Base-by-base conservation (phyloP, 2,113 vertebrate species). In the Pica pica region DNA sequence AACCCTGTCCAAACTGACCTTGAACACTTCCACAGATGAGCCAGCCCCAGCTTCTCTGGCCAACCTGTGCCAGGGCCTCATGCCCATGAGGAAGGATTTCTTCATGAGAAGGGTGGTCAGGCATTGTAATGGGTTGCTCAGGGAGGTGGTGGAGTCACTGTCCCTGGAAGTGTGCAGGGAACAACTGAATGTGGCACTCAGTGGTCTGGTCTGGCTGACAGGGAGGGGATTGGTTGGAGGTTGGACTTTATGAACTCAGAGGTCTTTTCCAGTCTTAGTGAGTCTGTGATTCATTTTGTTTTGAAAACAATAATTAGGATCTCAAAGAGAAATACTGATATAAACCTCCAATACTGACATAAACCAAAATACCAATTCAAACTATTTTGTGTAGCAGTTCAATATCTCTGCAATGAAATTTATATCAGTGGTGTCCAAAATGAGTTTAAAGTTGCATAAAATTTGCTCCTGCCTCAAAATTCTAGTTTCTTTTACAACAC, bases 141-240 rank as follows among this genome's bases (percentile, higher is more conserved):
- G 37, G 11, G 31, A 57, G 16, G 6, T 30, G 50, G 7, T 35
- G 37, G 31, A 37, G 61, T n/a, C 41, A 3, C 19, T 27, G 11
- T 30, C 13, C 13, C 31, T 50, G 44, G 30, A 35, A 26, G 4
- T 9, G 24, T 49, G 20, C 60, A 24, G 31, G 59, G 19, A 20
- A 85, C 9, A 75, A 9, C 7, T 31, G 44, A 21, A 31, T 50
- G 26, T 67, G 53, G 30, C 15, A 65, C 21, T 33, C 30, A 17
- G 41, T 44, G 30, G 30, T 65, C 30, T 44, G 30, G 16, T 59
- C 26, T 52, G 37, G 21, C 31, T 5, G 6, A 26, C 31, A 44
- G 26, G 14, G 17, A 0, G 1, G 13, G 18, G 28, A 22, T n/a
- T 0, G 0, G 1, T n/a, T n/a, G 53, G 15, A 23, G 31, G 10